A percentile compares a stretch with the other conserved stretches of the same genome.
These are phyloP conservation scores for Eleutherodactylus coqui DNA, from an alignment of 2,797 vertebrate genomes.

Conservation along the genomic window DNA sequence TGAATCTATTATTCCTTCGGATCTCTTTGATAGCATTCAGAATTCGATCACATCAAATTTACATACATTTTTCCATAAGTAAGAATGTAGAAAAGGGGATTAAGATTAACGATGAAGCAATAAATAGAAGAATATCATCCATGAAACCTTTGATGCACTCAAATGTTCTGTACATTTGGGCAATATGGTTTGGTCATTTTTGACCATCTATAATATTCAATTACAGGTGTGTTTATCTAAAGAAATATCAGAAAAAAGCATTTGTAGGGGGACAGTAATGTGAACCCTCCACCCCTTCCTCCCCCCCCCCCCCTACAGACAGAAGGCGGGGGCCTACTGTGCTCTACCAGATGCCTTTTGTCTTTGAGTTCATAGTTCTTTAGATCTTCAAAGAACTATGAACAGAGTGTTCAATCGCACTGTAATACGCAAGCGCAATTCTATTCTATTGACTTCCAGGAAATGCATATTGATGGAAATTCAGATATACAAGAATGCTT, in stretches of 20 bases:
- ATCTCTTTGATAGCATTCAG: not conserved
- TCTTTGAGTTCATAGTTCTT: not conserved
- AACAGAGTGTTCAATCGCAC: not conserved
- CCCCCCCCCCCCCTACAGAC: not conserved
- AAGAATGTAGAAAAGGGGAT: not conserved
- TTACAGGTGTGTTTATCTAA: not conserved
- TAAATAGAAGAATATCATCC: not conserved
- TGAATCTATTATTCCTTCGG: slow-evolving; percentile 22
- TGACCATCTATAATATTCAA: no score
- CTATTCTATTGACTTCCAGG: not conserved
- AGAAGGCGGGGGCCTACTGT: not conserved
- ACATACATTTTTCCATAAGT: slow-evolving; percentile 12
- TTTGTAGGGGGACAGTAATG: not conserved
- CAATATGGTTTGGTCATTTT: no score
- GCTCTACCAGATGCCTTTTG: not conserved
- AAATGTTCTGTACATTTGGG: no score
- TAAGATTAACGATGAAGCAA: slow-evolving; percentile 15
- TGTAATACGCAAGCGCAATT: not conserved
- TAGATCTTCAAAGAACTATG: not conserved
- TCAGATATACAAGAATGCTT: not conserved
- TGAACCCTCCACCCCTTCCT: no score
- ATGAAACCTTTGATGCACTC: not conserved
- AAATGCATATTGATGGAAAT: not conserved
- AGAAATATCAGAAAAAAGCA: not conserved
- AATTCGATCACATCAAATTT: slow-evolving; percentile 9